Evolutionary conservation across 2,888 invertebrate species (phyloP).

Genomic region (Lagria hirta): DNA sequence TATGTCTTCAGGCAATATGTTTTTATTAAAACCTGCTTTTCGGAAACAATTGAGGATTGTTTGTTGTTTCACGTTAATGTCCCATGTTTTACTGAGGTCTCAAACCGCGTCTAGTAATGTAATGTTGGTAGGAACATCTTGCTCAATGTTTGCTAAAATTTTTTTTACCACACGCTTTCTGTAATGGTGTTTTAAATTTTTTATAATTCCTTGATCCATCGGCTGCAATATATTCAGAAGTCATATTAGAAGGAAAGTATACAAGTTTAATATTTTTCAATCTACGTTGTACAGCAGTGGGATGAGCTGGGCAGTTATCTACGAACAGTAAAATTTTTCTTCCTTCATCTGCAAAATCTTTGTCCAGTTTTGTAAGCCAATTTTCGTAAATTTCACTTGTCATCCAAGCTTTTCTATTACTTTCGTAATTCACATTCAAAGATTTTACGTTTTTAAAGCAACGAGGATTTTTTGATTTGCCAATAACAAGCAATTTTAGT

Average conservation of each 20-base stretch:
- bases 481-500: conserved; percentile 38
- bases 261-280: conserved; percentile 17
- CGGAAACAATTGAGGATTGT: too few species aligned
- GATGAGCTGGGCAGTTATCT: conserved; percentile 30
- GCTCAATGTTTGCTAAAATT: not conserved
- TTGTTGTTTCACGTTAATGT: too few species aligned
- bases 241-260: conserved; percentile 28
- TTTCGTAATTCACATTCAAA: conserved; percentile 31
- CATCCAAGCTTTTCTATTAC: conserved; percentile 25
- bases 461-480: conserved; percentile 38
- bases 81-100: too few species aligned
- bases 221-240: conserved; percentile 25
- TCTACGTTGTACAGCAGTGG: conserved; percentile 5
- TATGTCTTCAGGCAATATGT: too few species aligned
- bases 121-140: not conserved
- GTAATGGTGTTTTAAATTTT: conserved; percentile 3
- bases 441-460: conserved; percentile 33
- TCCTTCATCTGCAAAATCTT: conserved; percentile 16
- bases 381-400: conserved; percentile 3
- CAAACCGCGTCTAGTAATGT: too few species aligned
- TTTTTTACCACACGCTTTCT: conserved; percentile 1
- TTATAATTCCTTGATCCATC: conserved; percentile 10
- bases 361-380: too few species aligned
- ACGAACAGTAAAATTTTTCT: conserved; percentile 27
- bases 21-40: too few species aligned